A percentile compares a stretch with the other conserved stretches of the same genome.
Conservation (phyloP, 1,140 invertebrate genomes). For the Leptonema lineaticorne region DNA sequence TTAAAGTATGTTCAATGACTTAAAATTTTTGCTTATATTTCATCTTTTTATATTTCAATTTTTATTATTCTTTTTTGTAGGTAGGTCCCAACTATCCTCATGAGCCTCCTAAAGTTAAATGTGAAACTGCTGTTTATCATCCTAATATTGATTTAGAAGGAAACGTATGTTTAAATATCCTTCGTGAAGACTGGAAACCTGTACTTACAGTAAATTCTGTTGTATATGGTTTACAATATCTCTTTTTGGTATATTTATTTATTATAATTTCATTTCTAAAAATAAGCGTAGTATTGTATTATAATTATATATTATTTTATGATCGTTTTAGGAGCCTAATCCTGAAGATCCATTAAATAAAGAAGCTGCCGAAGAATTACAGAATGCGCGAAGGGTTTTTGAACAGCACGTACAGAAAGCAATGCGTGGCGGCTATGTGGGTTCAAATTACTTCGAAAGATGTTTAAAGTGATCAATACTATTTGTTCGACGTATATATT, state of each 20-base stretch:
- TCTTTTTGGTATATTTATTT: slow-evolving; percentile 76
- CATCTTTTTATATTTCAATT: not conserved
- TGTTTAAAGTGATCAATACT: slow-evolving; percentile 85
- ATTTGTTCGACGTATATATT: not conserved
- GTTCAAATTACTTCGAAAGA: slow-evolving; percentile 89
- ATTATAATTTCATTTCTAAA: not conserved
- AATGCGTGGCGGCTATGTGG: slow-evolving; percentile 93
- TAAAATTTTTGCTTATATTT: not conserved
- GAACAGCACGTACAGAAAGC: slow-evolving; percentile 96
- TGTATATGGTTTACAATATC: slow-evolving; percentile 96
- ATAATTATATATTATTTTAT: not conserved
- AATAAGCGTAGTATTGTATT: not conserved
- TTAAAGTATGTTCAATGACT: slow-evolving; percentile 65
- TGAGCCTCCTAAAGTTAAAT: slow-evolving; percentile 94
- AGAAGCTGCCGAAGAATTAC: slow-evolving; percentile 97
- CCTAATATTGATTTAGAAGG: slow-evolving; percentile 95
- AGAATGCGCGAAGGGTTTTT: slow-evolving; percentile 90
- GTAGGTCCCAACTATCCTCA: slow-evolving; percentile 96
- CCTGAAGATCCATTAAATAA: slow-evolving; percentile 98
- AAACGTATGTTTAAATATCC: slow-evolving; percentile 92
- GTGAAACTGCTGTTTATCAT: slow-evolving; percentile 92
- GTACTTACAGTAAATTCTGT: slow-evolving; percentile 97
- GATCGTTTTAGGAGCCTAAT: slow-evolving; percentile 83
- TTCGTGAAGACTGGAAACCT: slow-evolving; percentile 98
- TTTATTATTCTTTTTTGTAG: slow-evolving; percentile 43